These are phyloP conservation scores for Acleris cristana DNA, from an alignment of 2,888 invertebrate genomes.

Conservation along the genomic window DNA sequence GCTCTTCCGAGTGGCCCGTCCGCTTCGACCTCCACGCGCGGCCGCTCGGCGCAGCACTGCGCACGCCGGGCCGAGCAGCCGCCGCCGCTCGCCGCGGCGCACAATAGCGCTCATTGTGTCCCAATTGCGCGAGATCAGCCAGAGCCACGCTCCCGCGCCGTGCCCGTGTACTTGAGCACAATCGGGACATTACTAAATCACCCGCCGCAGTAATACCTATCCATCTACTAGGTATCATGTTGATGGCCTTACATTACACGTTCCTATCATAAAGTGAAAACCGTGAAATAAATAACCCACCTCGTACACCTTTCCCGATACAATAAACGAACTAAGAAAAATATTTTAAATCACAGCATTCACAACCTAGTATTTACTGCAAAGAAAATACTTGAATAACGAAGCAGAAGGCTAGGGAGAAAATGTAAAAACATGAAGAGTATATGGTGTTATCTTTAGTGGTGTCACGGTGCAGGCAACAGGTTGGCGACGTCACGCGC, in stretches of 20 bases:
- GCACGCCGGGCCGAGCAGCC: conserved; percentile 7
- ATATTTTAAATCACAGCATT: too few species aligned
- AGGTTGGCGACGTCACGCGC: too few species aligned
- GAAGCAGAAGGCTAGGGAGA: too few species aligned
- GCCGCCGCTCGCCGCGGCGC: conserved; percentile 20
- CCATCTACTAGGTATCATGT: conserved; percentile 1
- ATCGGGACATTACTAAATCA: conserved; percentile 34
- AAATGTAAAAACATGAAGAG: too few species aligned
- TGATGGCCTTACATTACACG: background rate
- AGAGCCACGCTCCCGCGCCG: conserved; percentile 20
- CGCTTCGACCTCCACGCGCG: conserved; percentile 38
- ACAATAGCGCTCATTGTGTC: conserved; percentile 31
- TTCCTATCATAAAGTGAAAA: too few species aligned
- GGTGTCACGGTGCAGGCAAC: too few species aligned
- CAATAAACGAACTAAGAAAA: too few species aligned
- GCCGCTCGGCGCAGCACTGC: conserved; percentile 27
- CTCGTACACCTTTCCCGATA: too few species aligned
- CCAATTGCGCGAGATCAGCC: conserved; percentile 25
- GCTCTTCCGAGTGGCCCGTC: conserved; percentile 49
- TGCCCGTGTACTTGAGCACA: conserved; percentile 28
- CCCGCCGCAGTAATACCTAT: conserved; percentile 21
- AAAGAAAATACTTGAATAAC: too few species aligned
- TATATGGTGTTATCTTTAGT: too few species aligned
- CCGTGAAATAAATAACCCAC: too few species aligned
- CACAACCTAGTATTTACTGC: too few species aligned